Evolutionary conservation across 2,113 vertebrate species (phyloP), one percentile per base, ranked within the genome.

Genomic region (Panthera uncia): DNA sequence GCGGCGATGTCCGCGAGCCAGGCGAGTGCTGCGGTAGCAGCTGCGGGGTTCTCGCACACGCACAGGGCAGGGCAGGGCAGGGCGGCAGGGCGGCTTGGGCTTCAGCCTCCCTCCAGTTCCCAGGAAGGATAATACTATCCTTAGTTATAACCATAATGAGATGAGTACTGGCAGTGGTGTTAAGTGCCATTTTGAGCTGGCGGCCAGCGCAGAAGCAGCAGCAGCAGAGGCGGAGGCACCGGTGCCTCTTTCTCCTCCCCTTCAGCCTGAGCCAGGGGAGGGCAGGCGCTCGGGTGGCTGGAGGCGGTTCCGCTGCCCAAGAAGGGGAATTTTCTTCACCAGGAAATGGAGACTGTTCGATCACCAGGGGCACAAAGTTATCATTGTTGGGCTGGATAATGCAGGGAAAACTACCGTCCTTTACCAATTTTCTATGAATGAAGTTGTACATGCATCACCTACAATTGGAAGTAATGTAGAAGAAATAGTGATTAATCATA

Each of bases 291-390:
- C 83, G 80, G 91, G 89, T 19, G 96, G 89, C 97, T 93, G 96
- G 93, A 86, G 78, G 45, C 91, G 97, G 96, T 63, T 92, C 88
- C 88, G 96, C 95, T 93, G 97, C 96, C 98, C 97, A 96, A 99
- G 98, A 94, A 99, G 99, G 99, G 99, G 99, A 97, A 99, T 99
- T 98, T 98, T 99, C 94, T 99, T 99, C 96, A 99, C 99, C n/a
- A 99, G 99, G 98, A 99, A 99, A 95, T 99, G 99, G 99, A 99
- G 99, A 99, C 99, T 99, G 97, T 99, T 99, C 98, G 99, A 99
- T 98, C 99, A 99, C 97, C 99, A 99, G 99, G 99, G 99, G 45
- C 45, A 45, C 45, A 45, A 9, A 45, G 45, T 45, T 45, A 45
- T 45, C 45, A 45, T 45, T 45, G 7, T 45, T 45, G 45, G 45